Evolutionary conservation across 1,140 invertebrate genomes (phyloP).

Genomic region (Drosophila repleta): DNA sequence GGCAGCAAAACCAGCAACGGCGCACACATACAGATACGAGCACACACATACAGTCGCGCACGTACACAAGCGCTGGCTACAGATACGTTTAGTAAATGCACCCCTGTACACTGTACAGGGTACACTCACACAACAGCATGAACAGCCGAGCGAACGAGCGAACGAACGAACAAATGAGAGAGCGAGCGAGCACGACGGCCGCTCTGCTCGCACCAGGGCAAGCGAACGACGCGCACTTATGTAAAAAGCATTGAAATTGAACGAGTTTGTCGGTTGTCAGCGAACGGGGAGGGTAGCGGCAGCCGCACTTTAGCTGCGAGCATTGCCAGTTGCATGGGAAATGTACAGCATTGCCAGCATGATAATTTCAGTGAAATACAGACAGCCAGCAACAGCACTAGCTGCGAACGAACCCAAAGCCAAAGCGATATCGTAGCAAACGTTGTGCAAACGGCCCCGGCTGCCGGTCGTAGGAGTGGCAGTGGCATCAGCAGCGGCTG

Average conservation of each 20-base stretch:
- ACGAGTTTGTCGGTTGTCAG: slow-evolving; percentile 63
- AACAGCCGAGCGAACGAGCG: slow-evolving; percentile 9
- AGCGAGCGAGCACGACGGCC: neutral
- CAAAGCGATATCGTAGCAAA: slow-evolving; percentile 56
- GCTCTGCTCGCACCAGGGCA: slow-evolving; percentile 37
- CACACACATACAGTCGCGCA: slow-evolving; percentile 24
- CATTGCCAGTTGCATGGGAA: slow-evolving; percentile 55
- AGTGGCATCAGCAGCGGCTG: slow-evolving; percentile 45
- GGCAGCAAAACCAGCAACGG: slow-evolving; percentile 56
- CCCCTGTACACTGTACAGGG: slow-evolving; percentile 65
- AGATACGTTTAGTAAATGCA: slow-evolving; percentile 52
- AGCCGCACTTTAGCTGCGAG: slow-evolving; percentile 38
- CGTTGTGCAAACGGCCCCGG: slow-evolving; percentile 65
- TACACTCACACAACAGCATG: slow-evolving; percentile 23
- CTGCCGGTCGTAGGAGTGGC: slow-evolving; percentile 68
- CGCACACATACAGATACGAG: slow-evolving; percentile 32
- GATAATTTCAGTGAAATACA: slow-evolving; percentile 52
- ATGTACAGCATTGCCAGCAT: slow-evolving; percentile 60
- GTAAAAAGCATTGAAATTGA: slow-evolving; percentile 81
- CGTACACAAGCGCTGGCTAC: slow-evolving; percentile 3
- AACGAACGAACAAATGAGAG: neutral
- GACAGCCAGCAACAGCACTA: slow-evolving; percentile 36
- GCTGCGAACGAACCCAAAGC: slow-evolving; percentile 44
- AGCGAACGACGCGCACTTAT: slow-evolving; percentile 64
- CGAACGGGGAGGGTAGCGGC: slow-evolving; percentile 39